Conservation (phyloP, 2,888 invertebrate genomes). For the Nudaria mundana region DNA sequence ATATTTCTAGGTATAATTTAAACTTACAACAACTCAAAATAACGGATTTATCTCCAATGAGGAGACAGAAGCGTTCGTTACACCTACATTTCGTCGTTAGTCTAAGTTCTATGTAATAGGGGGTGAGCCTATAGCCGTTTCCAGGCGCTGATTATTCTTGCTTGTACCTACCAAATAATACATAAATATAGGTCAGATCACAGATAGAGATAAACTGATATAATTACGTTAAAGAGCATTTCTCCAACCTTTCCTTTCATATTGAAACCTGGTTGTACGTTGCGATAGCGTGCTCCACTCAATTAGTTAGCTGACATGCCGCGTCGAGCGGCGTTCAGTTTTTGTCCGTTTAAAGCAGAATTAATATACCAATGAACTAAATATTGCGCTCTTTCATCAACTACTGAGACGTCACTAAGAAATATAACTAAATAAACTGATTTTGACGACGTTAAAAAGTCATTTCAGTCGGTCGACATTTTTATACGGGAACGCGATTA, state of each 20-base stretch:
- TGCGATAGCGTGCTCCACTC: conserved; percentile 71
- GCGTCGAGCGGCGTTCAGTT: conserved; percentile 59
- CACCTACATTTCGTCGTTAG: no score
- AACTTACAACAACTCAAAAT: no score
- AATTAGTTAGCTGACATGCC: conserved; percentile 72
- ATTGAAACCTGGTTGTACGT: conserved; percentile 49
- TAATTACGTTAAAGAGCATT: conserved; percentile 41
- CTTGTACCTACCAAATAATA: no score
- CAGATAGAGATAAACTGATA: conserved; percentile 40
- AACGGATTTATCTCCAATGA: no score
- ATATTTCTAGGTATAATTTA: no score
- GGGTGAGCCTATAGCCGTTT: no score
- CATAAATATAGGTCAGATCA: conserved; percentile 27
- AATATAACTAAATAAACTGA: conserved; percentile 12
- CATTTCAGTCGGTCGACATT: conserved; percentile 29
- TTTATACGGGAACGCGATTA: conserved; percentile 39
- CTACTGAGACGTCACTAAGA: conserved; percentile 30
- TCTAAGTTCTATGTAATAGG: no score
- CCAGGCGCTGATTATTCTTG: no score
- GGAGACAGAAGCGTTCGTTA: no score
- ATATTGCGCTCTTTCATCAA: conserved; percentile 58
- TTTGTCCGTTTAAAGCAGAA: conserved; percentile 64
- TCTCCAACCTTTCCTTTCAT: conserved; percentile 53
- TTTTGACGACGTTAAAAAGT: conserved; percentile 27
- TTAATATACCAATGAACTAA: conserved; percentile 67